Evolutionary conservation across 2,113 vertebrate genomes (phyloP).

Genomic region (Laterallus jamaicensis): DNA sequence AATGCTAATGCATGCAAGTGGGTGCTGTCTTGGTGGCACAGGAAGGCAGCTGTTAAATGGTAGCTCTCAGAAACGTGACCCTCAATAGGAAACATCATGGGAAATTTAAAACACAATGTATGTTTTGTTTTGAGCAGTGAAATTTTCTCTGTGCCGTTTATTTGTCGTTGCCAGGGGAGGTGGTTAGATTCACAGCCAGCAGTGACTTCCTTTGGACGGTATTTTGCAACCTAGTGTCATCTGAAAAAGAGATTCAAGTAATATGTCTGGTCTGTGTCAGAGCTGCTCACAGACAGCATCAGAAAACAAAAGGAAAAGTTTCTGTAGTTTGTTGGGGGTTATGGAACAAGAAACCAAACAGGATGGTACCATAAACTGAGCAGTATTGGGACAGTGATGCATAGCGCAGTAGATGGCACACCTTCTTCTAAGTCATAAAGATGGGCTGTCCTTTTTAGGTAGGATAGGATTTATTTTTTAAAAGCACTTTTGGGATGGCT

Average conservation of each 20-base stretch:
- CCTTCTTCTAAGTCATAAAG: not conserved
- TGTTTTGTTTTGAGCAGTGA: not conserved
- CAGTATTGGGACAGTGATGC: not conserved
- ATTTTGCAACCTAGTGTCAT: not conserved
- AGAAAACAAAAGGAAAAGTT: not conserved
- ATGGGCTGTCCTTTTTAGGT: not conserved
- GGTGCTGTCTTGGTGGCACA: not conserved
- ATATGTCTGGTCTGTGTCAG: not conserved
- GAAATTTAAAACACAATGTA: not conserved
- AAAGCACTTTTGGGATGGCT: not conserved
- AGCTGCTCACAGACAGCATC: not conserved
- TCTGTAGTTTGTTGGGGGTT: not conserved
- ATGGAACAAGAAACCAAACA: not conserved
- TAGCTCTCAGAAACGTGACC: not conserved
- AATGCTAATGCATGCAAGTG: not conserved
- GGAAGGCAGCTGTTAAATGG: not conserved
- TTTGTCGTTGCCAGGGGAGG: not conserved
- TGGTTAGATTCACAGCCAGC: not conserved
- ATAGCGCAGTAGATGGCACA: not conserved
- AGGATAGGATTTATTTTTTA: not conserved
- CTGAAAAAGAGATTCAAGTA: not conserved
- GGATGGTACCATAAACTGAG: not conserved
- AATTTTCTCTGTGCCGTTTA: not conserved
- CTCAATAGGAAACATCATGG: not conserved
- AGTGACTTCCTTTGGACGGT: not conserved